Conservation (phyloP, 2,113 vertebrate species). For the Synodontis membranacea region DNA sequence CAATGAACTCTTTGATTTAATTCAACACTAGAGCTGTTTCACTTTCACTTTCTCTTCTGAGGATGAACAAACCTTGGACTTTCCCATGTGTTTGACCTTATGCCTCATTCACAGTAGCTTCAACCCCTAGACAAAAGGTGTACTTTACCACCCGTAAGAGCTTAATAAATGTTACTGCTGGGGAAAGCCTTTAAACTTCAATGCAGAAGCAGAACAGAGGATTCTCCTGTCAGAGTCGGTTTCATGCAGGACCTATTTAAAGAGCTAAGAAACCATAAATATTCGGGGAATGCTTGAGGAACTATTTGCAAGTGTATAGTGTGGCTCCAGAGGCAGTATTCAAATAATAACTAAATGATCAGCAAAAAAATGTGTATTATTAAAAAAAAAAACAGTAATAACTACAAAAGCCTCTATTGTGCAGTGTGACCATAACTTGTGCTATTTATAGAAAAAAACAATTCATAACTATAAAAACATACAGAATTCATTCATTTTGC, state of each 20-base stretch:
- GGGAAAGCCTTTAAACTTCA: not conserved
- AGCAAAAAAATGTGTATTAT: too few relatives aligned
- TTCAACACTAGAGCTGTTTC: conserved; percentile 19
- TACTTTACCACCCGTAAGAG: not conserved
- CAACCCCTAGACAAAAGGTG: not conserved
- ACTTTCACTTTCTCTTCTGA: conserved; percentile 48
- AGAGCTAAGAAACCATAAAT: not conserved
- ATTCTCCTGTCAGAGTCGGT: not conserved
- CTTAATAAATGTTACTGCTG: not conserved
- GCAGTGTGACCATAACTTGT: not conserved
- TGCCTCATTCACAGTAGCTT: not conserved
- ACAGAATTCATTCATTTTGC: not conserved
- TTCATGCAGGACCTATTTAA: not conserved
- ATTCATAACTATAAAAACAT: not conserved
- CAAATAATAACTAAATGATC: too few relatives aligned
- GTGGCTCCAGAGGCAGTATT: not conserved
- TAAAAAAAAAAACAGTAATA: not conserved
- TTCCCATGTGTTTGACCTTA: conserved; percentile 20
- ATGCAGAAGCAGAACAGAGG: not conserved
- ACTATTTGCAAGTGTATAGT: not conserved
- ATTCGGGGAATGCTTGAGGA: not conserved
- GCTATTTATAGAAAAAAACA: not conserved
- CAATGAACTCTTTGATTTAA: not conserved
- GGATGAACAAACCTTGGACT: conserved; percentile 36
- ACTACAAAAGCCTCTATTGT: not conserved